Conservation (phyloP, 2,113 vertebrate species). For the Probosciger aterrimus region DNA sequence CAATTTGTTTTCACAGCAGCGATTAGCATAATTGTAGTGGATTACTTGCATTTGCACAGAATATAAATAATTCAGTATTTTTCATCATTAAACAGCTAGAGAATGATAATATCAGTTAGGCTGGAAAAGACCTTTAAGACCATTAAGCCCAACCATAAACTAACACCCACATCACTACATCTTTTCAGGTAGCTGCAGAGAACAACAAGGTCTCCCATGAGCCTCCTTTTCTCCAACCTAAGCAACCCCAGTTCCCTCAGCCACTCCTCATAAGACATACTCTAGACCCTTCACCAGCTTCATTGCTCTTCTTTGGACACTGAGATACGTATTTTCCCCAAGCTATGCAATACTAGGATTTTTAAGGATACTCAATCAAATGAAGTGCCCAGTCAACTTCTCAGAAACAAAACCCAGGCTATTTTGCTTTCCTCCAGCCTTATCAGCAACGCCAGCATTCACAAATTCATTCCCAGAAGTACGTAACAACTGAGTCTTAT, state of each 20-base stretch:
- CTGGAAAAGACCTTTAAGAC: not conserved
- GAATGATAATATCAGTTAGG: not conserved
- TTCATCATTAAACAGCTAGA: not conserved
- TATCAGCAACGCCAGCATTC: not conserved
- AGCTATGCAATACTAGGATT: not conserved
- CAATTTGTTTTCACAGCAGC: constrained; percentile 57
- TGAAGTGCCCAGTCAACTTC: not conserved
- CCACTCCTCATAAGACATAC: not conserved
- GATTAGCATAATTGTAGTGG: constrained; percentile 54
- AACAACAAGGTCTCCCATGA: not conserved
- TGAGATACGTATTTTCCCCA: not conserved
- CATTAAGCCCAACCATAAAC: not conserved
- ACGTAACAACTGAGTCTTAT: not conserved
- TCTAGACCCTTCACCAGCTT: not conserved
- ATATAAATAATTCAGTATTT: constrained; percentile 25
- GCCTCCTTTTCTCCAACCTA: not conserved
- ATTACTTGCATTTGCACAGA: constrained; percentile 48
- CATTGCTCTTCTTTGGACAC: not conserved
- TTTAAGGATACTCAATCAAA: not conserved
- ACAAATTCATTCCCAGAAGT: not conserved
- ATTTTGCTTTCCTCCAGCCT: not conserved
- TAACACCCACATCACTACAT: not conserved
- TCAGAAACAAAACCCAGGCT: not conserved
- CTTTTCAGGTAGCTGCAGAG: not conserved
- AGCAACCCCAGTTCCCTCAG: not conserved